Percentiles rank a stretch among this genome's conserved stretches.
Conservation (phyloP, 2,888 invertebrate species). For the Ptycholaimellus sp. region DNA sequence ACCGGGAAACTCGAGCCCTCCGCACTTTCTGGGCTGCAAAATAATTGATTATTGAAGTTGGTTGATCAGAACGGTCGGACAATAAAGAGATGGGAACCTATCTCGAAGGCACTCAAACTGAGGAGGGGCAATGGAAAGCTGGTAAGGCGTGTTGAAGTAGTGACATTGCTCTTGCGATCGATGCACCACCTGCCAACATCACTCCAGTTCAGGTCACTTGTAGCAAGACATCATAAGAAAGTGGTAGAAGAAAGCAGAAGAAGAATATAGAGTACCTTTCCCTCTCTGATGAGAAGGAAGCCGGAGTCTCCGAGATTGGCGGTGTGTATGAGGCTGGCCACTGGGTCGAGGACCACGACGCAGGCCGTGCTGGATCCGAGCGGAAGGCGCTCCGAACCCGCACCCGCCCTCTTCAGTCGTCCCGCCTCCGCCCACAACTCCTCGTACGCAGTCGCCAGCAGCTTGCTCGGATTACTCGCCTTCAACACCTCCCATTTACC, state of each 20-base stretch:
- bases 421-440: too few species aligned
- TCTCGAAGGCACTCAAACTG: too few species aligned
- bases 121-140: conserved; percentile 73
- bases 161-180: conserved; percentile 89
- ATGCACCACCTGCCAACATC: conserved; percentile 40
- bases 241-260: background rate
- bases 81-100: too few species aligned
- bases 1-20: conserved; percentile 63
- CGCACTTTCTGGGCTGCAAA: conserved; percentile 58
- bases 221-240: background rate
- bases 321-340: conserved; percentile 65
- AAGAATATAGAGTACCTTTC: conserved; percentile 48
- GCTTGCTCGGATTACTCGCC: conserved; percentile 15
- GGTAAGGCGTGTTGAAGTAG: conserved; percentile 95
- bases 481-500: too few species aligned
- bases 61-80: background rate
- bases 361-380: conserved; percentile 74
- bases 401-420: too few species aligned
- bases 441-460: conserved; percentile 11
- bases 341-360: conserved; percentile 69
- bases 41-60: conserved; percentile 1
- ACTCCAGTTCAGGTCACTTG: background rate
- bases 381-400: background rate
- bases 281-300: conserved; percentile 66
- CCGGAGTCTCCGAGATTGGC: conserved; percentile 98